Evolutionary conservation across 2,888 invertebrate species (phyloP).

Genomic region (Gymnocheta viridis): DNA sequence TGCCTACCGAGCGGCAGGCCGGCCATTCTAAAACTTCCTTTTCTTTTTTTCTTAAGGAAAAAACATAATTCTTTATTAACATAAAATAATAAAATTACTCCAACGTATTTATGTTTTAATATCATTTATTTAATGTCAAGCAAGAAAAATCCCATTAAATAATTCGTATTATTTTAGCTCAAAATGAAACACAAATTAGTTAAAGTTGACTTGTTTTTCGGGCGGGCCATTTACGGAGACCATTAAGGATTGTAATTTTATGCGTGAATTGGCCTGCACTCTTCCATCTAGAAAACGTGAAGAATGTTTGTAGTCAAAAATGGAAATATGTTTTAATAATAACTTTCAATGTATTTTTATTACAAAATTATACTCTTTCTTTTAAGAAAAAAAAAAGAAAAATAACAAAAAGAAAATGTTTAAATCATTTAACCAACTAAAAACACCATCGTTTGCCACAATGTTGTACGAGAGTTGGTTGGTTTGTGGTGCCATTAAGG

Average conservation of each 20-base stretch:
- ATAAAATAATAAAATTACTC: constrained; percentile 40
- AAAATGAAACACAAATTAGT: not conserved
- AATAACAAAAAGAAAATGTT: not conserved
- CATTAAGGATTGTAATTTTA: constrained; percentile 52
- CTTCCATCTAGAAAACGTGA: not conserved
- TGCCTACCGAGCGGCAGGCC: constrained; percentile 15
- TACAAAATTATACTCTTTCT: constrained; percentile 23
- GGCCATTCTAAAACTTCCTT: constrained; percentile 1
- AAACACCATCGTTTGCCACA: constrained; percentile 8
- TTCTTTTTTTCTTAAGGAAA: not conserved
- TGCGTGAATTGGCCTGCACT: constrained; percentile 49
- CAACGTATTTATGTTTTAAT: not conserved
- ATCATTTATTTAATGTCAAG: not conserved
- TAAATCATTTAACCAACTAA: constrained; percentile 11
- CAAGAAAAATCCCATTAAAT: constrained; percentile 14
- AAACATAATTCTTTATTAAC: constrained; percentile 45
- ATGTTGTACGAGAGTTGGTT: not conserved
- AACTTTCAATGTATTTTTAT: constrained; percentile 46
- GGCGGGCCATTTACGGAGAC: constrained; percentile 18
- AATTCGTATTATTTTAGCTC: constrained; percentile 24
- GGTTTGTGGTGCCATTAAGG: constrained; percentile 42
- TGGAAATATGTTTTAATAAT: constrained; percentile 35
- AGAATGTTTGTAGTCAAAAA: constrained; percentile 6
- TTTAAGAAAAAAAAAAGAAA: not conserved
- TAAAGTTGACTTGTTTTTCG: constrained; percentile 9